Evolutionary conservation across 35 echinoderm and acorn worm genomes (phyloP), one percentile per base, ranked within the genome.

Genomic region (Eucidaris tribuloides): DNA sequence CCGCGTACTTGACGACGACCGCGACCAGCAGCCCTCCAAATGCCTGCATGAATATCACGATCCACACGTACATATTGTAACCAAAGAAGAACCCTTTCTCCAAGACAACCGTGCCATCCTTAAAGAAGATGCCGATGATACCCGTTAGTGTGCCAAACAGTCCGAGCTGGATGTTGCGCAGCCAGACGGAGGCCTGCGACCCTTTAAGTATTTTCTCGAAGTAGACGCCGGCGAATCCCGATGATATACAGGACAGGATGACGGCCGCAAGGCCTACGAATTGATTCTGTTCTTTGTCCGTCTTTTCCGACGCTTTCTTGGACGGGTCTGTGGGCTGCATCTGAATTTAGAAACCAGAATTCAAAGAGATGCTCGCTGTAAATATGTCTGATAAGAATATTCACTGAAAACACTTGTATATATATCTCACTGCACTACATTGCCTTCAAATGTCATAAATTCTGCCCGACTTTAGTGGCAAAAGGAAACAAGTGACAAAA

Each of bases 171-270:
- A 97, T 87, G 45, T 97, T 97, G 24, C 89, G 79, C 35, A 97
- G 32, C 94, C 94, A 97, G 52, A 97, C 40, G 0, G 94, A 97
- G 0, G 79, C 78, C 25, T 82, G 45, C 7, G 82, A 86, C 7
- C 89, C 89, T 55, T 97, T 97, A 32, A 97, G 77, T 40, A 97
- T 97, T 66, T 97, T 92, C 65, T 97, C 94, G 79, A 97, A 97
- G 64, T 92, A 97, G 23, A 97, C 94, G 13, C 94, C 89, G 23
- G 94, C 94, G 36, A 97, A 97, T 17, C 94, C 94, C 3, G 94
- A 97, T 24, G 82, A 92, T 30, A 91, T n/a, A 77, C 94, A 97
- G n/a, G 94, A 91, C 1, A 84, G 7, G 43, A 97, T 50, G 57
- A 97, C 89, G 2, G 94, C 94, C 20, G 82, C 41, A 36, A 97